phyloP scores from a whole-genome alignment of 2,888 invertebrate genomes.

The Raillietiella orientalis region DNA sequence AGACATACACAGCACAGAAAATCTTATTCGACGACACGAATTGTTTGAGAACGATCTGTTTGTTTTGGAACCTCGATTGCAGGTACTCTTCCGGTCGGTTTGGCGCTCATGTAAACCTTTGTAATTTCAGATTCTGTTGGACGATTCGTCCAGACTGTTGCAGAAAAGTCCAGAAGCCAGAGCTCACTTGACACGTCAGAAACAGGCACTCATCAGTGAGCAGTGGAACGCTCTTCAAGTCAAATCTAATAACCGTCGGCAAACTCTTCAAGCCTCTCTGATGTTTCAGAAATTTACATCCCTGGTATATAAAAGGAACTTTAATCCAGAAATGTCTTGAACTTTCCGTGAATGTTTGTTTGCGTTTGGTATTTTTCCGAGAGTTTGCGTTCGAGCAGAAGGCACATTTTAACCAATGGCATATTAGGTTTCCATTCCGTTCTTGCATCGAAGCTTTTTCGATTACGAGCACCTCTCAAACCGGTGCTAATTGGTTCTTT shows the following conservation, averaged over 20 bases:
- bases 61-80: constrained; percentile 62
- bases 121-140: constrained; percentile 36
- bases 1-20: constrained; percentile 54
- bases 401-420: no score
- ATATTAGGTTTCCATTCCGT: no score
- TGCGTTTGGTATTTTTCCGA: no score
- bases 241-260: constrained; percentile 39
- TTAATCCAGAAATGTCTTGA: no score
- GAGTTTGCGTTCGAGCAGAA: no score
- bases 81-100: constrained; percentile 15
- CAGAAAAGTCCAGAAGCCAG: constrained; percentile 66
- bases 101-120: constrained; percentile 2
- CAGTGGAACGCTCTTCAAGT: constrained; percentile 65
- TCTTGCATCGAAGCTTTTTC: no score
- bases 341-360: no score
- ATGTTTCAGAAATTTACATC: constrained; percentile 66
- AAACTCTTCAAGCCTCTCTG: constrained; percentile 49
- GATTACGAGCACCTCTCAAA: no score
- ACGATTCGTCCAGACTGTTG: constrained; percentile 64
- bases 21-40: constrained; percentile 54
- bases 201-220: constrained; percentile 49
- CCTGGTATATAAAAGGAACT: constrained; percentile 26
- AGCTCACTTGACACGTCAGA: constrained; percentile 53
- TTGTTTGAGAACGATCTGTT: constrained; percentile 73
- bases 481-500: no score